A percentile compares a stretch with the other conserved stretches of the same genome.
These are phyloP conservation scores for Psittacula cyanocephala DNA, from an alignment of 2,113 vertebrate genomes.

Conservation along the genomic window DNA sequence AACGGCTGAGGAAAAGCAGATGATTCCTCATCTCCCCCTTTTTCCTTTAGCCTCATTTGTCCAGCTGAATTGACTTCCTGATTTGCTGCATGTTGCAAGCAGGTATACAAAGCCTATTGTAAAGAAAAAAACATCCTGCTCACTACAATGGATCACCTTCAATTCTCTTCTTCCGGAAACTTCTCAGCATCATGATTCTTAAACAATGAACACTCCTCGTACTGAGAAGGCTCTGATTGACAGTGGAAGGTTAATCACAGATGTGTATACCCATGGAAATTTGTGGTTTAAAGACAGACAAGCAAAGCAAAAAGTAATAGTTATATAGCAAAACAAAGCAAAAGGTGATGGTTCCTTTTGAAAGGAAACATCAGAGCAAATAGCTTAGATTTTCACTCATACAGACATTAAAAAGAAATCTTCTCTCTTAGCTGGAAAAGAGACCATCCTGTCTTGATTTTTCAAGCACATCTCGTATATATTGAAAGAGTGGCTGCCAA, in stretches of 20 bases:
- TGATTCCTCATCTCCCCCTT: not conserved
- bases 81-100: not conserved
- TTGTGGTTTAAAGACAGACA: not conserved
- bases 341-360: not conserved
- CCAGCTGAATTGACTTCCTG: not conserved
- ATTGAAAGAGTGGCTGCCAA: not conserved
- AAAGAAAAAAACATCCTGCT: not conserved
- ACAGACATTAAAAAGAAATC: not conserved
- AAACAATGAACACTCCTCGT: not conserved
- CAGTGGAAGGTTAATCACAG: not conserved
- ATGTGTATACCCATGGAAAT: not conserved
- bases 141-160: not conserved
- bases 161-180: not conserved
- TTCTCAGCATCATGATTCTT: not conserved
- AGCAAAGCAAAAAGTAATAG: conserved; percentile 7
- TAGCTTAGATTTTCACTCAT: not conserved
- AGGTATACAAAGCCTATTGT: not conserved
- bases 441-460: not conserved
- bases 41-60: not conserved
- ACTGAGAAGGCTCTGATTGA: not conserved
- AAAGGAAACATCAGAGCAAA: conserved; percentile 26
- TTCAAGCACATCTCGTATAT: not conserved
- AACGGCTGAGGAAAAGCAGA: not conserved
- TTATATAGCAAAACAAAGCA: conserved; percentile 14
- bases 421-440: not conserved